These are phyloP conservation scores for Antigone vipio DNA, from an alignment of 2,113 vertebrate genomes.

Conservation along the genomic window DNA sequence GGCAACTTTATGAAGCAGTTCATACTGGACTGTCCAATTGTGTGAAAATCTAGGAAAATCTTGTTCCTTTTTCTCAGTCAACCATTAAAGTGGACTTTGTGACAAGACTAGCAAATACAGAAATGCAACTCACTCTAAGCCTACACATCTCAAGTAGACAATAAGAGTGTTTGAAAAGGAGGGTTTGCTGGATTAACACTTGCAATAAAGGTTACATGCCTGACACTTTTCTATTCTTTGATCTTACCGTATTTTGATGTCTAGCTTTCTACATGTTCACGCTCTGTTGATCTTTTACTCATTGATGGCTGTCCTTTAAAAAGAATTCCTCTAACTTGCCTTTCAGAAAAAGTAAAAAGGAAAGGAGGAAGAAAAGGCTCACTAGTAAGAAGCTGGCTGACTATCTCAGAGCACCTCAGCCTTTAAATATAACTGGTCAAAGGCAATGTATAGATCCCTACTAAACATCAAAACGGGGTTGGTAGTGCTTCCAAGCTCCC, in stretches of 20 bases:
- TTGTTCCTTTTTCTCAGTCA: background rate
- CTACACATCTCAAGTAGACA: background rate
- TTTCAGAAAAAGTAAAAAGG: background rate
- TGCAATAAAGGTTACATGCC: background rate
- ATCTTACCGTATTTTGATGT: background rate
- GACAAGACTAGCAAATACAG: background rate
- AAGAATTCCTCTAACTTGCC: background rate
- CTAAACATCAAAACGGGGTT: background rate
- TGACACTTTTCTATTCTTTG: background rate
- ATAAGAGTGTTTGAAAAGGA: background rate
- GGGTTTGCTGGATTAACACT: background rate
- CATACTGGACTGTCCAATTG: background rate
- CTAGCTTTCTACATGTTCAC: background rate
- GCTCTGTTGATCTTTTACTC: background rate
- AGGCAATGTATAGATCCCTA: background rate
- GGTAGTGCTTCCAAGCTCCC: background rate
- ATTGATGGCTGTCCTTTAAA: background rate
- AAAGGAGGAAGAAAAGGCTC: background rate
- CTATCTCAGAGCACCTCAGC: background rate
- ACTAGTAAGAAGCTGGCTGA: background rate
- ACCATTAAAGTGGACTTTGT: background rate
- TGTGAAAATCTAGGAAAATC: background rate
- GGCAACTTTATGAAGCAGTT: background rate
- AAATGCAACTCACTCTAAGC: background rate
- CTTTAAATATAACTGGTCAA: background rate